A percentile compares a stretch with the other conserved stretches of the same genome.
phyloP scores from a whole-genome alignment of 2,797 vertebrate species.

The Urosaurus nigricauda region DNA sequence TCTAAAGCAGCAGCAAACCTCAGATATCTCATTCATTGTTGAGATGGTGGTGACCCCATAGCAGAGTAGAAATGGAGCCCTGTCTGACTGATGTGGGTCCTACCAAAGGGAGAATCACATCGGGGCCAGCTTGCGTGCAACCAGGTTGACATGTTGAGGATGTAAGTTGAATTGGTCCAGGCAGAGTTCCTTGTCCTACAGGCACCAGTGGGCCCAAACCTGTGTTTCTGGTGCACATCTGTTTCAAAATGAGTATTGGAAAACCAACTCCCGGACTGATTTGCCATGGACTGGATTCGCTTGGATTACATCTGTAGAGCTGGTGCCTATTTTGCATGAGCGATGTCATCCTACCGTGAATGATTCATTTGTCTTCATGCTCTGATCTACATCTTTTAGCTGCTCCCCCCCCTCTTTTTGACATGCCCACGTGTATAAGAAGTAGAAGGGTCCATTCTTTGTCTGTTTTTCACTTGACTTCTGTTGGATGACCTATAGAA shows the following conservation, averaged over 20 bases:
- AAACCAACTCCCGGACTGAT: neutral
- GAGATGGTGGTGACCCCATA: too few relatives aligned
- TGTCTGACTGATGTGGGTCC: neutral
- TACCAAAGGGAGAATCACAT: neutral
- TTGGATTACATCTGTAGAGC: neutral
- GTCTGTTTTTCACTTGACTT: neutral
- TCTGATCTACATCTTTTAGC: neutral
- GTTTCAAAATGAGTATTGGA: neutral
- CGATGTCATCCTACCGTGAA: neutral
- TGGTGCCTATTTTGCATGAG: neutral
- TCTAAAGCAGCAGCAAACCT: neutral
- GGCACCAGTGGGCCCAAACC: neutral
- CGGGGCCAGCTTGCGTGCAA: too few relatives aligned
- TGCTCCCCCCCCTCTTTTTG: too few relatives aligned
- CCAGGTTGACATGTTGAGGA: neutral
- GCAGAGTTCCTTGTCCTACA: neutral
- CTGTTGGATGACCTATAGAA: neutral
- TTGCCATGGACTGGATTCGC: neutral
- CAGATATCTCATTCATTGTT: neutral
- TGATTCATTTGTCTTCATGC: neutral
- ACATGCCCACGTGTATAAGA: neutral
- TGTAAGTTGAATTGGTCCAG: neutral
- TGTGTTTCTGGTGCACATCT: neutral
- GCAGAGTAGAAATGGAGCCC: neutral
- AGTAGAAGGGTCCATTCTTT: neutral